Conservation (phyloP, 1,140 invertebrate genomes). For the Paramacrobiotus metropolitanus region DNA sequence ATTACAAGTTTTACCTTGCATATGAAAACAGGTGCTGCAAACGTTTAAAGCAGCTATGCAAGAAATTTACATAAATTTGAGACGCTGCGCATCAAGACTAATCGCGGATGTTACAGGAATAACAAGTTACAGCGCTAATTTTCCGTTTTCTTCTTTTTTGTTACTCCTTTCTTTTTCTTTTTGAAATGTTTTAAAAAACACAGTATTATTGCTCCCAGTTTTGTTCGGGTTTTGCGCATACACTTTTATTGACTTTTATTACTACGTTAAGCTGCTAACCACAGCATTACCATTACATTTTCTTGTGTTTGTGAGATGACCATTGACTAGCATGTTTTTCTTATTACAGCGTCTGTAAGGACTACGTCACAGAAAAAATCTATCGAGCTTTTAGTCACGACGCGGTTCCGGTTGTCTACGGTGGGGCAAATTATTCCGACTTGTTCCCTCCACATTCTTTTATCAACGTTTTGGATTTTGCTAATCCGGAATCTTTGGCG, state of each 20-base stretch:
- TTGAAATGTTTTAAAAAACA: too few species aligned
- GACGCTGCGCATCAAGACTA: too few species aligned
- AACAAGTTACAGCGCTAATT: too few species aligned
- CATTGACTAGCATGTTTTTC: too few species aligned
- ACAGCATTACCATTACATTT: background rate
- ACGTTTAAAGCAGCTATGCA: background rate
- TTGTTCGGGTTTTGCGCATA: background rate
- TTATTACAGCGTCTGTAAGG: conserved; percentile 16
- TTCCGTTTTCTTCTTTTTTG: too few species aligned
- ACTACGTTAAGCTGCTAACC: background rate
- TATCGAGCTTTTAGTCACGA: conserved; percentile 15
- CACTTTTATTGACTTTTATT: too few species aligned
- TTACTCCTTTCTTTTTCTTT: too few species aligned
- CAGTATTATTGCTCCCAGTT: background rate
- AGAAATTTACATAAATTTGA: background rate
- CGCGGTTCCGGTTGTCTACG: conserved; percentile 43
- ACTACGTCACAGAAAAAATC: conserved; percentile 25
- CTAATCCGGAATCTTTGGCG: conserved; percentile 26
- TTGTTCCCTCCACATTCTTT: conserved; percentile 38
- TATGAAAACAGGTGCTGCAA: background rate
- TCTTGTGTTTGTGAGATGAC: background rate
- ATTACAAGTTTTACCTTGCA: background rate
- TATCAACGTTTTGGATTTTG: conserved; percentile 32
- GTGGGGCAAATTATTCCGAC: conserved; percentile 29
- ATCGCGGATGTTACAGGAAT: too few species aligned